Evolutionary conservation across 2,888 invertebrate genomes (phyloP), one percentile per base, ranked within the genome.

Genomic region (Tineola bisselliella): DNA sequence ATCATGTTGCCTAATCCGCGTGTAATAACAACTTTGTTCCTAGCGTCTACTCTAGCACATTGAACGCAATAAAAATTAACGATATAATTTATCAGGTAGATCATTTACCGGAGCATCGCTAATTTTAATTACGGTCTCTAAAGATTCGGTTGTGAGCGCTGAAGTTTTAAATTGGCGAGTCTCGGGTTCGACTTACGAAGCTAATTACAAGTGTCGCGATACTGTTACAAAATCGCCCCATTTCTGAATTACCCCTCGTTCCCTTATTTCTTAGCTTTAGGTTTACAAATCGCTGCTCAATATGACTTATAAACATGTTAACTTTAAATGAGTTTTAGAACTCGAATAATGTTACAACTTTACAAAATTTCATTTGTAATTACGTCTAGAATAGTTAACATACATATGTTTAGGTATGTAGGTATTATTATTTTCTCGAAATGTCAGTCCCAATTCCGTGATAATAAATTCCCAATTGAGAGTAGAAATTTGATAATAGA

Each of bases 121-220:
- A 62, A 61, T 61, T 62, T 54, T 58, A 61, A 58, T 61, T 57
- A 56, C 57, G 56, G 30, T 30, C 30, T 18, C 58, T 19, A 25
- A 56, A 60, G 33, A 60, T 52, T 60, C 44, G n/a, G n/a, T 13
- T 11, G 48, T 13, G 60, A 48, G 48, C 38, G 25, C 31, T 25
- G 54, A 62, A 62, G 60, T 62, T 62, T 57, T 57, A 60, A 62
- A 62, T 61, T 61, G 54, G 61, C 17, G 44, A 25, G 52, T 17
- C 58, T 58, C 33, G 13, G 61, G 63, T 43, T 63, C 76, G 72
- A 78, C 75, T 84, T 83, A 78, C 86, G 70, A 72, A 75, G 79
- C 74, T 79, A 82, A 84, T 86, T 82, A 83, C 79, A 74, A 81
- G 79, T 80, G 79, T 79, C 79, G 72, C 66, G 70, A 61, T 63